These are phyloP conservation scores for Samia ricini DNA, from an alignment of 1,140 invertebrate species.

Conservation along the genomic window DNA sequence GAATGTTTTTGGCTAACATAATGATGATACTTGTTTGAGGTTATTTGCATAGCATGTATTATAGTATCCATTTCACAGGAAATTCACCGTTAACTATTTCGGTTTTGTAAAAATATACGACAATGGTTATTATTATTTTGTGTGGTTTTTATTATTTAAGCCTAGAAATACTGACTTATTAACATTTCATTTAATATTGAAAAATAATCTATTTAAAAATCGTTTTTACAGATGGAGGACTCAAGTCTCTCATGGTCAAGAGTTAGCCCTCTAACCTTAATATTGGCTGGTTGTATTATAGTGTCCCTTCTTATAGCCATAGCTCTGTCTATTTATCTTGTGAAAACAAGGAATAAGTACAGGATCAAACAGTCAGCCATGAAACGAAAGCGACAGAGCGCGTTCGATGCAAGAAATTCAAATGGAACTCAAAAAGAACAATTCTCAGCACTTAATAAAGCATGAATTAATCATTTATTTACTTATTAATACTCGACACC, in stretches of 20 bases:
- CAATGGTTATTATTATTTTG: too few relatives aligned
- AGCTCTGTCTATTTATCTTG: constrained; percentile 54
- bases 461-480: constrained; percentile 2
- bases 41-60: too few relatives aligned
- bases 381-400: constrained; percentile 61
- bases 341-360: constrained; percentile 47
- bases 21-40: too few relatives aligned
- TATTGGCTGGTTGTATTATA: constrained; percentile 52
- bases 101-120: too few relatives aligned
- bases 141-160: too few relatives aligned
- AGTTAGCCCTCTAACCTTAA: constrained; percentile 44
- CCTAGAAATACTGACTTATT: too few relatives aligned
- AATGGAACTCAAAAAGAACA: constrained; percentile 57
- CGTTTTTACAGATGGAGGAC: constrained; percentile 51
- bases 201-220: neutral
- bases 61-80: too few relatives aligned
- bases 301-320: constrained; percentile 50
- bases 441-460: constrained; percentile 59
- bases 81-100: too few relatives aligned
- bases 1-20: too few relatives aligned
- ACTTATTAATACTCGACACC: neutral
- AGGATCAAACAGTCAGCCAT: constrained; percentile 49
- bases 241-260: constrained; percentile 30
- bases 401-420: constrained; percentile 41
- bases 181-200: neutral